These are phyloP conservation scores for Syritta pipiens DNA, from an alignment of 2,888 invertebrate species.

Conservation along the genomic window DNA sequence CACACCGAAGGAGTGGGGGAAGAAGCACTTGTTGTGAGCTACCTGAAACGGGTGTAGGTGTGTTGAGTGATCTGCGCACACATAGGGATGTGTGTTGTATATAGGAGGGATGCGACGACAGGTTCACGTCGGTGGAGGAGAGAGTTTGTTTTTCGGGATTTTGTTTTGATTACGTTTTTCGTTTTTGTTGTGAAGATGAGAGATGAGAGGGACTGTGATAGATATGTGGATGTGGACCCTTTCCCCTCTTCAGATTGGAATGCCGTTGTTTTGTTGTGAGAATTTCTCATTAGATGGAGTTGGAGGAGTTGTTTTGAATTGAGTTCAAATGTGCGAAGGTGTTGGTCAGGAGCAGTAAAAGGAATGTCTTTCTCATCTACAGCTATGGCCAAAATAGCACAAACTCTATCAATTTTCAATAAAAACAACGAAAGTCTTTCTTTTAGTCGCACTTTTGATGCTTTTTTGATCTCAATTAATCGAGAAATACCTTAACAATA, in stretches of 20 bases:
- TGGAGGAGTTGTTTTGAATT: background rate
- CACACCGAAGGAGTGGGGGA: constrained; percentile 21
- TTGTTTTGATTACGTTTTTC: constrained; percentile 60
- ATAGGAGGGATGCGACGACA: constrained; percentile 10
- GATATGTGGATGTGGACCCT: constrained; percentile 2
- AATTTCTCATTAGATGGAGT: constrained; percentile 6
- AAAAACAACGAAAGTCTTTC: no score
- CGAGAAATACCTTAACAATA: no score
- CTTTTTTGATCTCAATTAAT: no score
- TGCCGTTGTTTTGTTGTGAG: background rate
- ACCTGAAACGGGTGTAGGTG: constrained; percentile 28
- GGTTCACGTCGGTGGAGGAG: constrained; percentile 29
- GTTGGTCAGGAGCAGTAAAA: no score
- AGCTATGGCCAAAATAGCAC: no score
- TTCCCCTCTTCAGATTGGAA: constrained; percentile 42
- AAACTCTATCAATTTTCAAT: no score
- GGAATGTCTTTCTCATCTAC: no score
- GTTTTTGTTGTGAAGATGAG: constrained; percentile 5
- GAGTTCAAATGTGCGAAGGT: no score
- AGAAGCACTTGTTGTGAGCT: constrained; percentile 59
- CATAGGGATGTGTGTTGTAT: constrained; percentile 10
- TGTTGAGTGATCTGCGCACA: constrained; percentile 1
- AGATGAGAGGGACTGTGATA: constrained; percentile 12
- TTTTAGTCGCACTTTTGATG: no score
- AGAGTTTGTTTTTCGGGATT: constrained; percentile 21